Base-by-base conservation (phyloP, 1,140 invertebrate genomes). In the Scaptomyza hsui region DNA sequence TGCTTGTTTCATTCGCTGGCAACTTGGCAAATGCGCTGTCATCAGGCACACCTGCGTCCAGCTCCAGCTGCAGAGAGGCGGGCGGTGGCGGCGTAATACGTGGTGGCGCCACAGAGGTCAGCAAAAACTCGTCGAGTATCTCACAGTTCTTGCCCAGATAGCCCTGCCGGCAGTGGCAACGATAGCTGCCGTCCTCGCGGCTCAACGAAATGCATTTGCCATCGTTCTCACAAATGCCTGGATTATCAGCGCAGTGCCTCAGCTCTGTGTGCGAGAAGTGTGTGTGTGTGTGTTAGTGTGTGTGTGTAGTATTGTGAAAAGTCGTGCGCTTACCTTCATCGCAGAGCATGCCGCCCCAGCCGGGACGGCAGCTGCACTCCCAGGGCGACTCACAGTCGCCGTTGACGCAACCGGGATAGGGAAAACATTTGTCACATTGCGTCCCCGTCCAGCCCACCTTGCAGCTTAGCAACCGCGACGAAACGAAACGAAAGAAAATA, bases 311-410 rank as follows among this genome's bases (percentile, higher is more conserved):
- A 21, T 1, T 59, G 29, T 26, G 7, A 21, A 44, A 5, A 24
- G 12, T 32, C 29, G 4, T 26, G 12, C 26, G 77, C 75, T 79
- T 45, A 91, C 95, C 96, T 94, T 97, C 95, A 89, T 97, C 95
- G 91, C 97, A 97, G 0, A 97, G 94, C 93, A 97, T 96, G 49
- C 96, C 97, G 15, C 96, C 95, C 96, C 96, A 97, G 45, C 97
- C 96, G 0, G 94, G 93, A 69, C 95, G 93, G 90, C 97, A 98
- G 78, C 95, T 94, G 89, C 97, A 98, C 86, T 97, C 96, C 96
- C 96, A 97, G n/a, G 96, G 96, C 21, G 94, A 93, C 80, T 94
- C 95, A 89, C 97, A 98, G 37, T 94, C 93, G 12, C 97, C 97
- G 90, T 97, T 95, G 32, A 95, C 94, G 83, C 97, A 98, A 42